Percentiles rank a stretch among this genome's conserved stretches.
Conservation (phyloP, 1,140 invertebrate species). For the Drosophila neocordata region DNA sequence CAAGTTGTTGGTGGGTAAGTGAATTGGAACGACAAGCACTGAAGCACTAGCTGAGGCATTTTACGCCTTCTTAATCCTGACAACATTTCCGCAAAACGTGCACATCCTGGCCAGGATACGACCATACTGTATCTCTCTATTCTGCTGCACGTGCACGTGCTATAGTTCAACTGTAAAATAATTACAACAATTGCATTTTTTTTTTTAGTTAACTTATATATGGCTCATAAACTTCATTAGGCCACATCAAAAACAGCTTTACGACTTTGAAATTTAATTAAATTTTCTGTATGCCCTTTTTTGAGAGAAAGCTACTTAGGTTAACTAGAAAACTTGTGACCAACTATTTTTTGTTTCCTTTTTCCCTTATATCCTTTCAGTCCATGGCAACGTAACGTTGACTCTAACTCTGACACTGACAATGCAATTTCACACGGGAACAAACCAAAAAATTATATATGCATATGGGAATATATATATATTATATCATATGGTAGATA, state of each 20-base stretch:
- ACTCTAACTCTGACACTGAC: conserved; percentile 16
- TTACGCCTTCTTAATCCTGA: conserved; percentile 53
- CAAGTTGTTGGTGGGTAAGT: not conserved
- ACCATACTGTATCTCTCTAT: not conserved
- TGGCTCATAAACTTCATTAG: conserved; percentile 41
- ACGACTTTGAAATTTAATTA: conserved; percentile 69
- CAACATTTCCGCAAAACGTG: conserved; percentile 57
- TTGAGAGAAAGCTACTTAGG: conserved; percentile 63
- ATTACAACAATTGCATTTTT: conserved; percentile 73
- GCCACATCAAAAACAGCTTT: conserved; percentile 15
- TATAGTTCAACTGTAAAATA: conserved; percentile 55
- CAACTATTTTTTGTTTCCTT: conserved; percentile 22
- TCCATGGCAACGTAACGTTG: not conserved
- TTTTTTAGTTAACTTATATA: no score
- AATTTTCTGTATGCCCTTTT: conserved; percentile 45
- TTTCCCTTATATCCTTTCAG: not conserved
- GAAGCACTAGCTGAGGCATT: conserved; percentile 29
- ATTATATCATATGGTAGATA: no score
- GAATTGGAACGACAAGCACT: not conserved
- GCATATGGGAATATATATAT: no score
- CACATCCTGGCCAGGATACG: conserved; percentile 16
- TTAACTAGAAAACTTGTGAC: conserved; percentile 69
- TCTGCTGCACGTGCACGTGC: conserved; percentile 45
- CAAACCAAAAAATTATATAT: no score
- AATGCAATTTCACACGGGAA: conserved; percentile 39